Conservation (phyloP, 2,113 vertebrate genomes). For the Sylvia atricapilla region DNA sequence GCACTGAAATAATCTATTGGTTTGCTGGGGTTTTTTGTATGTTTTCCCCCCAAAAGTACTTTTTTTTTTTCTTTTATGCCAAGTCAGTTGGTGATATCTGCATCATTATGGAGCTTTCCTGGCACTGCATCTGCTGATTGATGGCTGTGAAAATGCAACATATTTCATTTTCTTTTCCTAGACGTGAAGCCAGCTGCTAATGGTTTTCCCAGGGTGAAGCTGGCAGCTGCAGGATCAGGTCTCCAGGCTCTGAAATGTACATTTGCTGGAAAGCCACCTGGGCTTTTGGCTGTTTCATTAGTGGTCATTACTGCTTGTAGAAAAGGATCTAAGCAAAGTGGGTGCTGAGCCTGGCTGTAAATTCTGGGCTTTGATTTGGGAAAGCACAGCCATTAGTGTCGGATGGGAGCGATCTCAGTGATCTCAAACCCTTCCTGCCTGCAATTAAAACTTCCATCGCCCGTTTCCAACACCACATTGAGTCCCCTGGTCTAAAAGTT, state of each 20-base stretch:
- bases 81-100: not conserved
- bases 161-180: slow-evolving; percentile 47
- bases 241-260: not conserved
- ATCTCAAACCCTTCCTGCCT: not conserved
- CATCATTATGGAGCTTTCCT: slow-evolving; percentile 42
- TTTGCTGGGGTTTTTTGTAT: not conserved
- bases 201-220: slow-evolving; percentile 35
- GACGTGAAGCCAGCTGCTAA: slow-evolving; percentile 44
- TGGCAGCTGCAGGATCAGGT: slow-evolving; percentile 44
- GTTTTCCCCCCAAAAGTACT: not conserved
- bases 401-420: not conserved
- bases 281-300: slow-evolving; percentile 10
- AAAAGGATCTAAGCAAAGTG: not conserved
- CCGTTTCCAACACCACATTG: not conserved
- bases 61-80: not conserved
- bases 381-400: not conserved
- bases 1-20: not conserved
- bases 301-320: not conserved
- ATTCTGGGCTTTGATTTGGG: not conserved
- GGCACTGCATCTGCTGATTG: slow-evolving; percentile 36
- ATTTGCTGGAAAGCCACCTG: slow-evolving; percentile 4
- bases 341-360: not conserved
- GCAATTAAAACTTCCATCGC: not conserved
- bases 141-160: slow-evolving; percentile 52
- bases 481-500: not conserved